Base-by-base conservation (phyloP, 2,888 invertebrate genomes). In the Rutpela maculata region DNA sequence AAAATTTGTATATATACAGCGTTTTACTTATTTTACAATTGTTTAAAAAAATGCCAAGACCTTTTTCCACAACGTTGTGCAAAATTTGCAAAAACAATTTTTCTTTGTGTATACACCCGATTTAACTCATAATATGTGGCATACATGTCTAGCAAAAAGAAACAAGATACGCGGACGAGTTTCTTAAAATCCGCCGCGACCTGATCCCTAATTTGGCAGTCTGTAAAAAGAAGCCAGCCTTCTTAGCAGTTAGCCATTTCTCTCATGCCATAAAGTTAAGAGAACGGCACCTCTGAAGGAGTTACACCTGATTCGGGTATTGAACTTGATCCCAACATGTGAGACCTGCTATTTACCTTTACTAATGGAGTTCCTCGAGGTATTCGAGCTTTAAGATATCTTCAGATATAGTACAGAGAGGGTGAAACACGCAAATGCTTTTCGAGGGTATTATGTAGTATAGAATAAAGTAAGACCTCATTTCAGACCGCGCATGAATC, bases 341-440 rank as follows among this genome's bases (percentile, higher is more conserved):
- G 81, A 80, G 79, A 81, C 76, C 80, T 75, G 76, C 75, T 81
- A 80, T 82, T 82, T 82, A 81, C 81, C 81, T 82, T 77, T 76
- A 78, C 81, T 82, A 82, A 82, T 82, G 82, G 81, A 82, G 79
- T 79, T 82, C 79, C 81, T 79, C 69, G 71, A 77, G 80, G 80
- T 80, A 78, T 77, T 79, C 73, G 78, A 76, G 81, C 80, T 79
- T 80, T 79, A 80, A 82, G 80, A 82, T 79, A 79, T 82, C 82
- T 82, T 78, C 63, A 74, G 74, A 19, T 74, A 74, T 74, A 76
- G 79, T 79, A 79, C 78, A 78, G 77, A 78, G 76, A 78, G 78
- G 80, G 80, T 75, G 79, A 77, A 82, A 82, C 82, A 82, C 81
- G 82, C 81, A 82, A 82, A 82, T 82, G 82, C 82, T 82, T 81